Conservation (phyloP, 2,888 invertebrate species). For the Frankliniella intonsa region DNA sequence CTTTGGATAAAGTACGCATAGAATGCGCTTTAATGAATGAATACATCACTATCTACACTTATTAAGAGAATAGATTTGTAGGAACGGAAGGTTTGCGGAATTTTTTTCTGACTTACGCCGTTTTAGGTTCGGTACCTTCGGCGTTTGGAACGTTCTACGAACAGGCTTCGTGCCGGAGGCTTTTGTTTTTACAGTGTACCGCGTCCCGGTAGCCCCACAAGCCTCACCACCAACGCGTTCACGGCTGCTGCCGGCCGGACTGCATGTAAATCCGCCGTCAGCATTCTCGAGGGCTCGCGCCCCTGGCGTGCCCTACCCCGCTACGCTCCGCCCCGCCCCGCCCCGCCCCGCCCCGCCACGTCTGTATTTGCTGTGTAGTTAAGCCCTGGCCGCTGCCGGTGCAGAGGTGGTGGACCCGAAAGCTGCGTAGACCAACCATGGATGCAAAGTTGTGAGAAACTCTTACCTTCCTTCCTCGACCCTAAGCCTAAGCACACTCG, state of each 20-base stretch:
- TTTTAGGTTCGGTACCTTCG: no score
- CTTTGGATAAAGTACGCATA: no score
- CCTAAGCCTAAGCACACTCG: conserved; percentile 16
- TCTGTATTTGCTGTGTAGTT: conserved; percentile 20
- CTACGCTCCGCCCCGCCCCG: neutral
- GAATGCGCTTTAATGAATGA: no score
- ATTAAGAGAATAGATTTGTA: no score
- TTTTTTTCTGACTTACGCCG: no score
- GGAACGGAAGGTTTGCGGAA: no score
- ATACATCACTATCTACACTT: no score
- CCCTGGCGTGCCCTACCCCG: neutral
- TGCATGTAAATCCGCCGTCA: conserved; percentile 22
- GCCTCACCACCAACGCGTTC: neutral
- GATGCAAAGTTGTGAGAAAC: conserved; percentile 25
- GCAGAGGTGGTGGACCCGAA: conserved; percentile 14
- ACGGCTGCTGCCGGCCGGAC: neutral
- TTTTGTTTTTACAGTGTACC: no score
- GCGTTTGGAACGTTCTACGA: no score
- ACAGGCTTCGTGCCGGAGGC: no score
- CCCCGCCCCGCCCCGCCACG: neutral
- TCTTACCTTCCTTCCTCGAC: conserved; percentile 21
- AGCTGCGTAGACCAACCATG: conserved; percentile 16
- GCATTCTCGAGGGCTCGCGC: neutral
- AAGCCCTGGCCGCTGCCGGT: neutral
- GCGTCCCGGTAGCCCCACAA: no score